Evolutionary conservation across 1,140 invertebrate genomes (phyloP).

Genomic region (Helicoverpa armigera): DNA sequence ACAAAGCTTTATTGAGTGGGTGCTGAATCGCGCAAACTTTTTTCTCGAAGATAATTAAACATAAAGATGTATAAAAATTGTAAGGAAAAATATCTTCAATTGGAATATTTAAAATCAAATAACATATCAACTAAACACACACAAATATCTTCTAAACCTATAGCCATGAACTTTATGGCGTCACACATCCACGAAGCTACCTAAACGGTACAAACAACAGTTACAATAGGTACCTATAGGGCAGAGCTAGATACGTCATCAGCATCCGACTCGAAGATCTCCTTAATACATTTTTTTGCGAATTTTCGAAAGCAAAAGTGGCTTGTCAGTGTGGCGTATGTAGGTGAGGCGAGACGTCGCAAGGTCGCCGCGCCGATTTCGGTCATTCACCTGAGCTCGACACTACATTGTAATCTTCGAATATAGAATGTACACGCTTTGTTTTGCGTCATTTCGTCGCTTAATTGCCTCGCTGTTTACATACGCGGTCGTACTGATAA

Average conservation of each 20-base stretch:
- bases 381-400: conserved; percentile 74
- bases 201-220: neutral
- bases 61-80: neutral
- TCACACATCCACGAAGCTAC: neutral
- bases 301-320: conserved; percentile 85
- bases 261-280: conserved; percentile 46
- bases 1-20: neutral
- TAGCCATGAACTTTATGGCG: too few relatives aligned
- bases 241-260: conserved; percentile 43
- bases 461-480: conserved; percentile 11
- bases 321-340: conserved; percentile 70
- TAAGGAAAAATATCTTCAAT: too few relatives aligned
- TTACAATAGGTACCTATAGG: conserved; percentile 30
- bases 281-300: conserved; percentile 75
- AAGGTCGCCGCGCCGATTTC: conserved; percentile 83
- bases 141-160: too few relatives aligned
- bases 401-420: conserved; percentile 50
- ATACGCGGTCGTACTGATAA: neutral
- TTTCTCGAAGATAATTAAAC: neutral
- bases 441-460: conserved; percentile 15
- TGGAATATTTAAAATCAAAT: too few relatives aligned
- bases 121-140: too few relatives aligned
- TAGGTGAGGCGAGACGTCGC: conserved; percentile 78
- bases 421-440: conserved; percentile 30
- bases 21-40: neutral